These are phyloP conservation scores for Mus spicilegus DNA, from an alignment of 2,113 vertebrate genomes.

Conservation along the genomic window DNA sequence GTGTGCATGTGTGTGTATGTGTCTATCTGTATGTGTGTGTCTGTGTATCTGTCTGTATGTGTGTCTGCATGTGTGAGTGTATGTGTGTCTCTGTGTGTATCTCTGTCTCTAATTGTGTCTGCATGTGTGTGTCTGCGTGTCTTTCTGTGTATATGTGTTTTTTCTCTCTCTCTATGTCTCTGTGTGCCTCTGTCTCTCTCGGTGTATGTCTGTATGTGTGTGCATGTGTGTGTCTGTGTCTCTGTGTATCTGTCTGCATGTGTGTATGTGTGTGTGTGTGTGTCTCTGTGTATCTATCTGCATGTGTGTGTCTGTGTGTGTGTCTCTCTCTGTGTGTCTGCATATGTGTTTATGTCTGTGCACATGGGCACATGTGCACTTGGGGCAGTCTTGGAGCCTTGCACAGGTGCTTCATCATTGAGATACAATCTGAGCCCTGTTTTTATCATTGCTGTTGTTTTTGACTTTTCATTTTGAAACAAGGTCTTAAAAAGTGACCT, in stretches of 20 bases:
- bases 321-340: background rate
- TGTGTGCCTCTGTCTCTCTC: too few relatives aligned
- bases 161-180: too few relatives aligned
- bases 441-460: too few relatives aligned
- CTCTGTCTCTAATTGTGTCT: background rate
- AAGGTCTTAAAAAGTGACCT: background rate
- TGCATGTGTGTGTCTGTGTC: too few relatives aligned
- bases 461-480: background rate
- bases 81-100: too few relatives aligned
- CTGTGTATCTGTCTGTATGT: background rate
- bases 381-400: background rate
- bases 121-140: background rate
- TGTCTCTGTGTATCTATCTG: too few relatives aligned
- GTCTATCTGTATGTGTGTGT: background rate
- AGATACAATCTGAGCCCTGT: background rate
- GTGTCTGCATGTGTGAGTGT: background rate
- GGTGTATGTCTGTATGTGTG: background rate
- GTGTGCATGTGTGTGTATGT: background rate
- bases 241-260: too few relatives aligned
- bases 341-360: background rate
- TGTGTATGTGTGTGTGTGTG: too few relatives aligned
- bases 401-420: background rate
- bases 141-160: background rate
- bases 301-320: too few relatives aligned
- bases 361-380: too few relatives aligned